These are phyloP conservation scores for Watsonalla binaria DNA, from an alignment of 2,888 invertebrate genomes.

Conservation along the genomic window DNA sequence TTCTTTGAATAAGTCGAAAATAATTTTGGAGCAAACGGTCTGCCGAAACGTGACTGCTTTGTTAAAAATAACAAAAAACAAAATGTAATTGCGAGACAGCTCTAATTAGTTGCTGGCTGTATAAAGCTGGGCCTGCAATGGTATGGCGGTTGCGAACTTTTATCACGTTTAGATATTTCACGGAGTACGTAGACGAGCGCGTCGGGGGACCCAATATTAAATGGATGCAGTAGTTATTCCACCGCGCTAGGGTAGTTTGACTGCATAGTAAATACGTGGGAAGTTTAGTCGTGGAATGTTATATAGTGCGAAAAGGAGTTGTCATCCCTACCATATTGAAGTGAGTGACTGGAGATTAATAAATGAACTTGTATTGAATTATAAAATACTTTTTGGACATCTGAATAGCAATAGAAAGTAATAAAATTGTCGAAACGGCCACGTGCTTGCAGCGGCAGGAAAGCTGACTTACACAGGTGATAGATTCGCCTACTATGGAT, in stretches of 20 bases:
- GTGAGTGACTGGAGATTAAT: too few relatives aligned
- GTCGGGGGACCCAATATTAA: not conserved
- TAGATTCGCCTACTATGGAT: too few relatives aligned
- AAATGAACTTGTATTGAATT: too few relatives aligned
- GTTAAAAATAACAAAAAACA: constrained; percentile 38
- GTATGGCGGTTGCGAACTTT: constrained; percentile 27
- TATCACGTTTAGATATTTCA: constrained; percentile 24
- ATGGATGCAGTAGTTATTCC: not conserved
- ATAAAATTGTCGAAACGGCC: too few relatives aligned
- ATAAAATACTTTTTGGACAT: too few relatives aligned
- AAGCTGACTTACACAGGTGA: too few relatives aligned
- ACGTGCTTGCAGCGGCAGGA: too few relatives aligned
- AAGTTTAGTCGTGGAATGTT: not conserved
- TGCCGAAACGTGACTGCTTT: constrained; percentile 42
- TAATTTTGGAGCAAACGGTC: constrained; percentile 29
- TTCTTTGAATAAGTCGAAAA: constrained; percentile 28
- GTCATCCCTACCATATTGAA: too few relatives aligned
- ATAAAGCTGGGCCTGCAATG: constrained; percentile 21
- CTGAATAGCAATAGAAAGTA: too few relatives aligned
- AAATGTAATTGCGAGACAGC: constrained; percentile 36
- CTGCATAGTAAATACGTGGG: not conserved
- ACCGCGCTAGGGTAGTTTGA: not conserved
- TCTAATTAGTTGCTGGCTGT: constrained; percentile 40
- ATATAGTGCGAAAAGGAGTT: not conserved
- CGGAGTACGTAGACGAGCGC: constrained; percentile 4